Base-by-base conservation (phyloP, 1,140 invertebrate genomes). In the silkworm (Bombyx mori) region DNA sequence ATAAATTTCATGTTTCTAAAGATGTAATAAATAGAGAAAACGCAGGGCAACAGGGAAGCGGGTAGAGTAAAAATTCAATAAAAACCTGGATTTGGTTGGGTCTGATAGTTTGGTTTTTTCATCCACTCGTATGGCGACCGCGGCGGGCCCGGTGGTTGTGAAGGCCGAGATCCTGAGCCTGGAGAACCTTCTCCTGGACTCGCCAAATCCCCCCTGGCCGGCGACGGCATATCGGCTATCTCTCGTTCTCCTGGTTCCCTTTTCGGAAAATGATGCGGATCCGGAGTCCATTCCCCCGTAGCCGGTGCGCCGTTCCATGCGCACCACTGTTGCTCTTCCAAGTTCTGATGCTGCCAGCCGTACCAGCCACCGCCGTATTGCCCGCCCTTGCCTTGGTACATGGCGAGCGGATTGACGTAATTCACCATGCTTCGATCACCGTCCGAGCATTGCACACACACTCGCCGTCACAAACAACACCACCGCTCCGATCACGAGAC, bases 51-150 rank as follows among this genome's bases (percentile, higher is more conserved):
- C 26, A 35, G 26, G 26, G 26, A 51, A 7, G 55, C 56, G 58
- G 54, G n/a, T 61, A 61, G n/a, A 49, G 4, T 53, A 66, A 58
- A 57, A 66, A 71, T 58, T 66, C 68, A 64, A 75, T 66, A 89
- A 90, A 90, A 82, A 96, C 95, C 94, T 83, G 94, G 93, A 85
- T 93, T 94, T 0, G 93, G 93, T 72, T 95, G 93, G 51, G 87
- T 92, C 74, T 95, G 94, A 77, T 96, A 96, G 8, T 93, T 92
- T 0, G 93, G 92, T 78, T 95, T 96, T 76, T 94, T 96, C 92
- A 97, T 96, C 95, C 95, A 97, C 64, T 96, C 95, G 75, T 92
- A 96, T 0, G 95, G 95, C 54, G 93, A 94, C 10, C 93, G 88
- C 10, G 91, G 90, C 2, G 92, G 91, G 7, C 91, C 88, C 10